Evolutionary conservation across 2,888 invertebrate genomes (phyloP), one percentile per base, ranked within the genome.

Genomic region (Acronicta psi): DNA sequence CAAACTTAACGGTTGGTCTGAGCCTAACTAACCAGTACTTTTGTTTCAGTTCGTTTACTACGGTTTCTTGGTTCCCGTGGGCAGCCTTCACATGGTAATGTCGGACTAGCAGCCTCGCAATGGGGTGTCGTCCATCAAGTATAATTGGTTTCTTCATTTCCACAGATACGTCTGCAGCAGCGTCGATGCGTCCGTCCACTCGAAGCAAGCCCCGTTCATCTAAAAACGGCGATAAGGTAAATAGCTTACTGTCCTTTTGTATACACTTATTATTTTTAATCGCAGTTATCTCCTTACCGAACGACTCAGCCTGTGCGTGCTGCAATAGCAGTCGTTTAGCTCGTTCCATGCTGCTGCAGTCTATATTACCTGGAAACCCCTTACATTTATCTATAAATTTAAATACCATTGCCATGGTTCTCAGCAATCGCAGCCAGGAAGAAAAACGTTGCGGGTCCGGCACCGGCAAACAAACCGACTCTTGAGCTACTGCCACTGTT

Each of bases 351-450:
- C 17, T 49, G n/a, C 9, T 29, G 29, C 11, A 1, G 29, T 9
- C 29, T 10, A 14, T 16, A 25, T 1, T 23, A 23, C 4, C 23
- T 7, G 14, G 23, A 3, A 52, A 13, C 25, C 25, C 36, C n/a
- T 52, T 52, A n/a, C 36, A 38, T n/a, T 10, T 43, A 11, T 53
- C 43, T 13, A 44, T 18, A n/a, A 53, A 44, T 5, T n/a, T 25
- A 2, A 49, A 17, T 11, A 49, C 47, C 3, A 11, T 11, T 1
- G 37, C 36, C 14, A 9, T 16, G 1, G 36, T 13, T 6, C 37
- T 16, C 9, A 37, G n/a, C 2, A 52, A 16, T 18, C 43, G 16
- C 14, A 38, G 20, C 53, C 45, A 45, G 4, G 52, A 52, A 25
- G 43, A 52, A 37, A 52, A 44, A 5, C 37, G 34, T 6, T 6